Base-by-base conservation (phyloP, 2,113 vertebrate species). In the Panthera uncia region DNA sequence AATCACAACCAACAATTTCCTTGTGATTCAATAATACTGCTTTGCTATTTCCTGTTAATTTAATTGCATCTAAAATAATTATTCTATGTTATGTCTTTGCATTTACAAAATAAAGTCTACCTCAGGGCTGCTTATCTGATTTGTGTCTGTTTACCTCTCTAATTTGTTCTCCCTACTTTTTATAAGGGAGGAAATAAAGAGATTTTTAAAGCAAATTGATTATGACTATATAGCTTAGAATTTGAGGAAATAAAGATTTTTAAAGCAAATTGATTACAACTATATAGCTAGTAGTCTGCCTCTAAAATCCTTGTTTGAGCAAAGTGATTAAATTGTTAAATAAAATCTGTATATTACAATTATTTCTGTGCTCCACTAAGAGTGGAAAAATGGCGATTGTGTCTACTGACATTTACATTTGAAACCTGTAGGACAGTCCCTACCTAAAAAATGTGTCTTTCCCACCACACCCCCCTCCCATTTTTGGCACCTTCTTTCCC, bases 1-100 rank as follows among this genome's bases (percentile, higher is more conserved):
- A 94, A 66, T 55, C 74, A 89, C 33, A 91, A 65, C 5, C 50
- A 92, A 52, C 25, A 94, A 85, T 84, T 92, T 94, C 48, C 69
- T 57, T 94, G 8, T 83, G 68, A 97, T 83, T 95, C 31, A 63
- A 92, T 94, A 96, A 93, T 55, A 68, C 4, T 84, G 52, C 73
- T 78, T 69, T 79, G 76, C 31, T 94, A 85, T 87, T 76, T 96
- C 81, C 50, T 97, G 33, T 85, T 91, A 92, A 89, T 36, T 66
- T 89, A 57, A 89, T 81, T 76, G 11, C 73, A 85, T 94, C 29
- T 79, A 91, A 86, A 96, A 91, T 82, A 94, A 81, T 94, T 91
- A 69, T 33, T 86, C 16, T 33, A 8, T 63, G 45, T 68, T 25
- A 3, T 84, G 10, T 73, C 41, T 73, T 33, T 81, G n/a, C 50